Conservation (phyloP, 2,888 invertebrate species). For the Diaperis boleti region DNA sequence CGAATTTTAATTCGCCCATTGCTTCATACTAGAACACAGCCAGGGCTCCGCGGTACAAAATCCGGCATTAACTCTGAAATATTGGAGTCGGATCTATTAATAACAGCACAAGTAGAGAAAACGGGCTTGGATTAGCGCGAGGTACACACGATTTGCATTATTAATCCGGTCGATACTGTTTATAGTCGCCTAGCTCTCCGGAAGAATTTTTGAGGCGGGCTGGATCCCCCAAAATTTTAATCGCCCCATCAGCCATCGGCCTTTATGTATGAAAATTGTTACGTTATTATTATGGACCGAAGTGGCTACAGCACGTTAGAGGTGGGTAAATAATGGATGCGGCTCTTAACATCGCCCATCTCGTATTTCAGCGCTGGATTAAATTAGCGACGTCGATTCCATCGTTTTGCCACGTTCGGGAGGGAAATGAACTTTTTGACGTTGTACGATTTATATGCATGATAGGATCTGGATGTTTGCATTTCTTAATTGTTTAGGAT, state of each 20-base stretch:
- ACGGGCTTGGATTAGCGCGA: conserved; percentile 40
- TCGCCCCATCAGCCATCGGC: conserved; percentile 22
- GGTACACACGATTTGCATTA: conserved; percentile 46
- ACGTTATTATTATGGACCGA: conserved; percentile 15
- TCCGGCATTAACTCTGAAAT: conserved; percentile 23
- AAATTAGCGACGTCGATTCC: conserved; percentile 18
- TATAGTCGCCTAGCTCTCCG: conserved; percentile 32
- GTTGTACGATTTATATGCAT: too few species aligned
- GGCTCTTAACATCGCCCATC: conserved; percentile 27
- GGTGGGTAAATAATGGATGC: conserved; percentile 25
- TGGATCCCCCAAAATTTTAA: conserved; percentile 20
- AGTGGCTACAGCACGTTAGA: conserved; percentile 25
- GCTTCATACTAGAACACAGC: background rate
- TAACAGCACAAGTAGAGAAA: conserved; percentile 43
- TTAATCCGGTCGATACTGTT: conserved; percentile 45
- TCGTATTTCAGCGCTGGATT: conserved; percentile 16
- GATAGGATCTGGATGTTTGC: too few species aligned
- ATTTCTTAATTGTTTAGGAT: too few species aligned
- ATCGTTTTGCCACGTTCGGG: background rate
- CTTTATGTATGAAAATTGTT: conserved; percentile 27
- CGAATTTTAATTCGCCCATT: conserved; percentile 5
- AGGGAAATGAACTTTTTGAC: too few species aligned
- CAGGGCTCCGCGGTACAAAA: conserved; percentile 8
- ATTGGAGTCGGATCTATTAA: conserved; percentile 40
- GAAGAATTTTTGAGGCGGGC: conserved; percentile 9